Conservation (phyloP, 2,888 invertebrate genomes). For the Tinea pellionella region DNA sequence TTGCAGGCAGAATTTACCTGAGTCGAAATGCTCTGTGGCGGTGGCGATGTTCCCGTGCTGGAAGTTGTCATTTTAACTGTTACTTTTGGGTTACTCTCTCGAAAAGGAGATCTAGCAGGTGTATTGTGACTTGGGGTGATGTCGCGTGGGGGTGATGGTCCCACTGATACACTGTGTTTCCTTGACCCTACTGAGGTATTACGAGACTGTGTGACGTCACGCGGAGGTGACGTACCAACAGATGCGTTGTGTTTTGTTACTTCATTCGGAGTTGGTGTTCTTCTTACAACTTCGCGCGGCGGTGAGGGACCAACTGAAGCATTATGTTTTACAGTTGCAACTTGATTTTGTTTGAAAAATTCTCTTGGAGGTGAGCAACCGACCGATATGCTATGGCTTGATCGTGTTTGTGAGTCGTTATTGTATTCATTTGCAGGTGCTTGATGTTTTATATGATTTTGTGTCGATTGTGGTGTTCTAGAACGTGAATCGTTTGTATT, state of each 20-base stretch:
- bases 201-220: conserved; percentile 21
- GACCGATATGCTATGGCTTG: background rate
- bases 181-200: background rate
- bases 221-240: conserved; percentile 63
- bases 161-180: conserved; percentile 42
- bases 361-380: conserved; percentile 5
- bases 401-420: background rate
- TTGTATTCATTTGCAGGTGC: background rate
- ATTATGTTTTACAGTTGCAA: conserved; percentile 16
- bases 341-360: conserved; percentile 16
- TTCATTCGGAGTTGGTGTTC: background rate
- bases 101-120: background rate
- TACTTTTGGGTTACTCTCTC: background rate
- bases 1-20: conserved; percentile 73
- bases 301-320: conserved; percentile 55
- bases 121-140: background rate
- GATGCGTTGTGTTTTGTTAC: conserved; percentile 21
- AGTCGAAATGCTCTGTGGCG: conserved; percentile 88
- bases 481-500: background rate
- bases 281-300: conserved; percentile 48
- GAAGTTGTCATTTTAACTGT: conserved; percentile 21
- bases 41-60: conserved; percentile 86
- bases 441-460: background rate
- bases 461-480: background rate
- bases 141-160: conserved; percentile 48